Base-by-base conservation (phyloP, 2,888 invertebrate genomes). In the Carpatolechia fugitivella region DNA sequence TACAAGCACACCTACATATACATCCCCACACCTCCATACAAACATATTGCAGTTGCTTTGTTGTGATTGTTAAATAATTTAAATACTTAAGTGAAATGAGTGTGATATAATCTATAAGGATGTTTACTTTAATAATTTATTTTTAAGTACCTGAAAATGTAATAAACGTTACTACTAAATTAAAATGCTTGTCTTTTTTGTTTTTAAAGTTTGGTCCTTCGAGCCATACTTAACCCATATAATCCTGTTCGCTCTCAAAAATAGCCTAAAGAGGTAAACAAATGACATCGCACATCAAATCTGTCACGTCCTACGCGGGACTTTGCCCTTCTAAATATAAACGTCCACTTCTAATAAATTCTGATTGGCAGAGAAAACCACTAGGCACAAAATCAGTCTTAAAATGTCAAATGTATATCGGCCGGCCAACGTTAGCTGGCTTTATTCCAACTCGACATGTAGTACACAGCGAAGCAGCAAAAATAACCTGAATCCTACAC, bases 321-420 rank as follows among this genome's bases (percentile, higher is more conserved):
- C 7, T 30, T 14, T 47, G 13, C 46, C 46, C 46, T 47, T 47
- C 46, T 51, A 36, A 50, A 46, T 35, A 40, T 49, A 54, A 29
- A 38, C 38, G 29, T 35, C 11, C 3, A 29, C 47, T 38, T 33
- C 14, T 35, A 35, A 53, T 53, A 51, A 38, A 38, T 52, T 24
- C 16, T 10, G 14, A 44, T 44, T 51, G 55, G 50, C 55, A 55
- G 29, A 36, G 18, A 14, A 24, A 48, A 10, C 13, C 13, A 7
- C 16, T 24, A 3, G 24, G 40, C 40, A 41, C 18, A 38, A 11
- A 38, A 11, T 10, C 16, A 41, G 41, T 44, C 18, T 16, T 30
- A 52, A n/a, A 56, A 56, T 56, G 56, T 56, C 56, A 56, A 47
- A 56, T 49, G 41, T 52, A 56, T 52, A 41, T 56, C 46, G 35